Evolutionary conservation across 2,797 vertebrate species (phyloP), one percentile per base, ranked within the genome.

Genomic region (Coregonus sp.): DNA sequence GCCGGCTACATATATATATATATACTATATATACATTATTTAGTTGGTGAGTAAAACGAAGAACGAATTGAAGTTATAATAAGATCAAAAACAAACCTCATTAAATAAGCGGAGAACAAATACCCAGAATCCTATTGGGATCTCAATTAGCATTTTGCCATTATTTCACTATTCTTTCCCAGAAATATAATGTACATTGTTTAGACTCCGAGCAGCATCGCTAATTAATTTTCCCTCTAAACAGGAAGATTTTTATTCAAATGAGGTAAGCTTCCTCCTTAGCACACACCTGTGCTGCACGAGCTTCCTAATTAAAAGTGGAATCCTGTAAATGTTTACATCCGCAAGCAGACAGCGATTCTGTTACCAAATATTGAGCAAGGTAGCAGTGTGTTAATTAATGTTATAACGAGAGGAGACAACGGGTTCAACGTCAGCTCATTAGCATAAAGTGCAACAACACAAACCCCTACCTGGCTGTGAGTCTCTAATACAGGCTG

Each of bases 321-420:
- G 84, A 92, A 93, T 93, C 92, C 88, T 94, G 92, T 87, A 92
- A 91, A 91, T 93, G 90, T 94, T 90, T 88, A 91, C 92, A 94
- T 94, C 93, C 91, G 91, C 88, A 81, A 85, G 88, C 83, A 16
- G 14, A 61, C 59, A 83, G 84, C 84, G 88, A 84, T 85, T 93
- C 88, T 93, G 92, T 94, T 94, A 93, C 88, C 90, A 93, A 94
- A 94, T 93, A 94, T 88, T 92, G 92, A 93, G 88, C 90, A 93
- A 93, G 92, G 93, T 93, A 95, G 92, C 90, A 90, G 86, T 81
- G 90, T 91, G 94, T 91, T 95, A 95, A 95, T 95, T 95, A 95
- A 93, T 91, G 93, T 94, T 92, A 93, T 88, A 89, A 82, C 80
- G 78, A 82, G 74, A 75, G 63, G 74, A 77, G 81, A 82, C 73